A percentile compares a stretch with the other conserved stretches of the same genome.
Conservation (phyloP, 2,888 invertebrate genomes). For the Pseudococcus jackbeardsleyi region DNA sequence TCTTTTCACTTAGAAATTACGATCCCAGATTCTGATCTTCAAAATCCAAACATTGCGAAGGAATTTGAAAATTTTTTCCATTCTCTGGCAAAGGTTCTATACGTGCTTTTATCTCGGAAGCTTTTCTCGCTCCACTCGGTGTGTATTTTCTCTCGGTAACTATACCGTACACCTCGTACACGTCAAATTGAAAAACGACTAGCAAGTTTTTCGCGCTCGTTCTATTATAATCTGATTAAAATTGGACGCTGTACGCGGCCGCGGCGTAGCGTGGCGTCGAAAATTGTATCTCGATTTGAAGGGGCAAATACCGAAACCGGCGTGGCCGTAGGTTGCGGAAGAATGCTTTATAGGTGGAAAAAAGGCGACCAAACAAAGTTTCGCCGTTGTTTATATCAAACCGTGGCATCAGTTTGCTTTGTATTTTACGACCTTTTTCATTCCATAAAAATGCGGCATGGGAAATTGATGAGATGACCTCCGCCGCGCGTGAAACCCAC, state of each 20-base stretch:
- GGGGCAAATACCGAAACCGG: neutral
- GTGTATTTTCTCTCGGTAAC: neutral
- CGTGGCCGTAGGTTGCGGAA: neutral
- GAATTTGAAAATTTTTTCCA: too few relatives aligned
- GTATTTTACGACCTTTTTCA: constrained; percentile 51
- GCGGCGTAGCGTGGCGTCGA: neutral
- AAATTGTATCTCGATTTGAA: neutral
- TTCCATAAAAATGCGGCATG: constrained; percentile 51
- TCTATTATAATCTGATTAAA: neutral
- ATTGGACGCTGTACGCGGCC: neutral
- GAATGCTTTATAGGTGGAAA: constrained; percentile 29
- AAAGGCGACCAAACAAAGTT: constrained; percentile 36
- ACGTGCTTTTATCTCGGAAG: neutral
- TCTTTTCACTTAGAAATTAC: too few relatives aligned
- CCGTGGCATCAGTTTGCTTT: constrained; percentile 43
- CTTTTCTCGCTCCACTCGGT: neutral
- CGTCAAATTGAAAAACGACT: constrained; percentile 22
- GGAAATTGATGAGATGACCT: constrained; percentile 51
- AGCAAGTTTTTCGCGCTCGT: neutral
- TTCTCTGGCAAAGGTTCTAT: too few relatives aligned
- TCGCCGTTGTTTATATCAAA: constrained; percentile 44
- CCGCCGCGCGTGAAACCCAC: constrained; percentile 30
- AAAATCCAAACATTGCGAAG: too few relatives aligned
- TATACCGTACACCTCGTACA: neutral
- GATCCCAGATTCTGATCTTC: too few relatives aligned